Conservation (phyloP, 2,113 vertebrate species). For the Ailurus styani region DNA sequence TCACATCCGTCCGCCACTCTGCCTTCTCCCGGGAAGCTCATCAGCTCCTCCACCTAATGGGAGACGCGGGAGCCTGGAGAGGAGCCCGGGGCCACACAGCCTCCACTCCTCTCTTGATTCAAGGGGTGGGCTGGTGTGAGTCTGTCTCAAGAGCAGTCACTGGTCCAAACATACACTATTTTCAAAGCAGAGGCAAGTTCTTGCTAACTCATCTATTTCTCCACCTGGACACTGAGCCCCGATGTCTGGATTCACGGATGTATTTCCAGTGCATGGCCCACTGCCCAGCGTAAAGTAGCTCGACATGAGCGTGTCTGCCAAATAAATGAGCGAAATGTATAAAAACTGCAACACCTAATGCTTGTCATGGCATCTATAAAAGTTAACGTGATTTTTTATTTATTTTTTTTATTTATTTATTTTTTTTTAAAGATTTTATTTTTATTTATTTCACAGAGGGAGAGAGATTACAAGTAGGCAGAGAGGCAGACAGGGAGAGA, state of each 20-base stretch:
- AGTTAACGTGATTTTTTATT: no score
- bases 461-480: no score
- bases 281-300: not conserved
- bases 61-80: not conserved
- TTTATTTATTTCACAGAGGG: no score
- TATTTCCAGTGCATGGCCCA: not conserved
- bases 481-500: no score
- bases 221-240: not conserved
- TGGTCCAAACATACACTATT: fast-evolving
- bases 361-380: not conserved
- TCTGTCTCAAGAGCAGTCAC: fast-evolving
- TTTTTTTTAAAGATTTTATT: no score
- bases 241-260: not conserved
- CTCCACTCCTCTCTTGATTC: fast-evolving
- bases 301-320: not conserved
- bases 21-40: not conserved
- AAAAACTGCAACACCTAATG: fast-evolving
- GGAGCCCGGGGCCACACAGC: not conserved
- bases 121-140: fast-evolving
- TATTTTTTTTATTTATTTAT: no score
- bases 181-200: not conserved
- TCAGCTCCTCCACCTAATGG: fast-evolving
- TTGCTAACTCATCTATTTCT: not conserved
- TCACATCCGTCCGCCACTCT: fast-evolving
- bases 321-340: not conserved